phyloP scores from a whole-genome alignment of 2,888 invertebrate genomes.

The Phaedon cochleariae region DNA sequence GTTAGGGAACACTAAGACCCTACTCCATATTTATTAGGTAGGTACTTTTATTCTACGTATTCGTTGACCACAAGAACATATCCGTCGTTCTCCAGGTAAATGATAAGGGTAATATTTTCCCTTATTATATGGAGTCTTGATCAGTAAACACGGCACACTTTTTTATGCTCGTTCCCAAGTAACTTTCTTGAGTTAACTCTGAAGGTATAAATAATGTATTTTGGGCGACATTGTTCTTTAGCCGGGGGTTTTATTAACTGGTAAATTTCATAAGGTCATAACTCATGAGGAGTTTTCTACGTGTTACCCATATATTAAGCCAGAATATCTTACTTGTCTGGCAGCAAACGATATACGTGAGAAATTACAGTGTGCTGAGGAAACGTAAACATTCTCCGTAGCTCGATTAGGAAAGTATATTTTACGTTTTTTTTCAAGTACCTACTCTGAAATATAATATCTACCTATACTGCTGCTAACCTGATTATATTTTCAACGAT shows the following conservation, averaged over 20 bases:
- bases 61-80: too few species aligned
- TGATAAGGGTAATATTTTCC: background rate
- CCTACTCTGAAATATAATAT: background rate
- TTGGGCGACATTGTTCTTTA: constrained; percentile 20
- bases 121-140: background rate
- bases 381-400: constrained; percentile 44
- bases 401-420: constrained; percentile 15
- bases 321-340: constrained; percentile 51
- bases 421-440: background rate
- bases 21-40: too few species aligned
- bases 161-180: background rate
- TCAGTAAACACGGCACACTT: constrained; percentile 11
- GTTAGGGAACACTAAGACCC: too few species aligned
- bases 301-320: constrained; percentile 49
- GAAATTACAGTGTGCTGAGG: constrained; percentile 51
- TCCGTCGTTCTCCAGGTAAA: background rate
- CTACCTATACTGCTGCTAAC: background rate
- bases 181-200: constrained; percentile 8
- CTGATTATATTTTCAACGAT: background rate
- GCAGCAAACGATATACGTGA: constrained; percentile 55
- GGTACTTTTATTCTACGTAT: too few species aligned
- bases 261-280: constrained; percentile 51
- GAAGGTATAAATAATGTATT: constrained; percentile 20
- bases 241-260: constrained; percentile 44
- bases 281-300: constrained; percentile 48